phyloP scores from a whole-genome alignment of 2,797 vertebrate species.

The Leptoclinus maculatus region DNA sequence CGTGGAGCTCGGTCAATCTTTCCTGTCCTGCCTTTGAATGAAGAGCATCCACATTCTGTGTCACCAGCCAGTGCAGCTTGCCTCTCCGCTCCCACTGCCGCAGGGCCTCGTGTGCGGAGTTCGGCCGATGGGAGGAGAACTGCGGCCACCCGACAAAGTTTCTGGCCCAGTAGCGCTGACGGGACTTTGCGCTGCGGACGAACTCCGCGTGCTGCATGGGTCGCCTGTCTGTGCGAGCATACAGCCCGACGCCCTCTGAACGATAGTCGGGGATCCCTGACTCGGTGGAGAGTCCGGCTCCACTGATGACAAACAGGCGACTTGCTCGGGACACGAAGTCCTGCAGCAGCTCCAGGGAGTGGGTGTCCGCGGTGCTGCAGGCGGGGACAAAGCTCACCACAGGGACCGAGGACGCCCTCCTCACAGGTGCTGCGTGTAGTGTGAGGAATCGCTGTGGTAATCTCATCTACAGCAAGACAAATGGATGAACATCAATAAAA shows the following conservation, averaged over 20 bases:
- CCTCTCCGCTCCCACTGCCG: conserved; percentile 88
- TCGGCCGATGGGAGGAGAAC: conserved; percentile 92
- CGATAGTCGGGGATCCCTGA: conserved; percentile 98
- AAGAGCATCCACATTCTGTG: conserved; percentile 96
- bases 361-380: conserved; percentile 81
- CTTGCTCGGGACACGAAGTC: conserved; percentile 85
- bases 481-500: neutral
- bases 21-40: conserved; percentile 92
- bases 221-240: conserved; percentile 89
- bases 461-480: conserved; percentile 72
- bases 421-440: conserved; percentile 31
- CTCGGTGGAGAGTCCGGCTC: conserved; percentile 96
- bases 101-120: conserved; percentile 87
- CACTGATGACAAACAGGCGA: conserved; percentile 90
- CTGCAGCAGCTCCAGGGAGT: conserved; percentile 87
- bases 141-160: conserved; percentile 97
- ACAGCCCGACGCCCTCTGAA: conserved; percentile 94
- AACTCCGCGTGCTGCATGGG: conserved; percentile 93
- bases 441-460: conserved; percentile 55
- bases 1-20: conserved; percentile 92
- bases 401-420: conserved; percentile 51
- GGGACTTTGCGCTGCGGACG: conserved; percentile 85
- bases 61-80: conserved; percentile 95
- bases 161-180: conserved; percentile 96
- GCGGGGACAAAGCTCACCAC: conserved; percentile 87